Conservation (phyloP, 2,797 vertebrate species). For the Galagoides demidoff region DNA sequence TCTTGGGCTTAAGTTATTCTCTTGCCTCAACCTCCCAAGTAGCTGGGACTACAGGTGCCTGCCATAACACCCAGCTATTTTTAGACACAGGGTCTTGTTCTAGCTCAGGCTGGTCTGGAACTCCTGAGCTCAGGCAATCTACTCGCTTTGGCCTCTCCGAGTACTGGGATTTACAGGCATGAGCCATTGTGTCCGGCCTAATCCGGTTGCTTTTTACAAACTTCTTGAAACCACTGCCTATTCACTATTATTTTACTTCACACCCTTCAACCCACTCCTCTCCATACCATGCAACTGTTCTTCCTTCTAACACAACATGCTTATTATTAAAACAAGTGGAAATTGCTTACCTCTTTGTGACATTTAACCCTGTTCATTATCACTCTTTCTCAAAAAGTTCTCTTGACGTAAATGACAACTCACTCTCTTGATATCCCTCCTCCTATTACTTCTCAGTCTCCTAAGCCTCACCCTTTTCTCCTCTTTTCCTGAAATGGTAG, state of each 20-base stretch:
- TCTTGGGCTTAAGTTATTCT: too few species aligned
- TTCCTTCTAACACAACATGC: slow-evolving; percentile 1
- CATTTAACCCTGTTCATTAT: neutral
- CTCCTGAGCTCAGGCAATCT: too few species aligned
- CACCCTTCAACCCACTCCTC: neutral
- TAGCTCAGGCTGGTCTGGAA: too few species aligned
- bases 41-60: too few species aligned
- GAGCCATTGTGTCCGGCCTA: too few species aligned
- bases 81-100: too few species aligned
- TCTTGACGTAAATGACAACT: neutral
- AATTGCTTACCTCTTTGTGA: neutral
- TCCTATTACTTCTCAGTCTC: neutral
- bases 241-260: slow-evolving; percentile 8
- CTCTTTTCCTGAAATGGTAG: neutral
- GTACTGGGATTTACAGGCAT: too few species aligned
- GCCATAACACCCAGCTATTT: too few species aligned
- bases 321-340: neutral
- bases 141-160: too few species aligned
- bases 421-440: neutral
- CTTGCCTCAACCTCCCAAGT: too few species aligned
- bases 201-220: neutral
- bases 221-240: slow-evolving; percentile 22
- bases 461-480: neutral
- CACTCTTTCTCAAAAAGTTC: slow-evolving; percentile 4
- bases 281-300: neutral